Base-by-base conservation (phyloP, 1,140 invertebrate genomes). In the Amyelois transitella region DNA sequence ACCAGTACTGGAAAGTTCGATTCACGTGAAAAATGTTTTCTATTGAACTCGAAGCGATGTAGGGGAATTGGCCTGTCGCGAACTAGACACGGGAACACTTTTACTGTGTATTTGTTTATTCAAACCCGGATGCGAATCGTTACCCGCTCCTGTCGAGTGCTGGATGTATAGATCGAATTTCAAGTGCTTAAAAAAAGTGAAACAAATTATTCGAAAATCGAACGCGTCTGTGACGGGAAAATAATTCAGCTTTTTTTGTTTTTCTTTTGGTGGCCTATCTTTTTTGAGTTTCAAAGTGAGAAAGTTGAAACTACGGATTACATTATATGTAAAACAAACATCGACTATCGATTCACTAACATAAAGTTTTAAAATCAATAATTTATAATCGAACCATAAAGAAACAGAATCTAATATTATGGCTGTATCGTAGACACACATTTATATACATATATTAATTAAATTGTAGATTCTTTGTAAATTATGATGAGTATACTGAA, bases 31-130 rank as follows among this genome's bases (percentile, higher is more conserved):
- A 38, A 38, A 38, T 38, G 32, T 38, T 38, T 38, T 21, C 20
- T 21, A 14, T 48, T 48, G 45, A 19, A 48, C 20, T 48, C 20
- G 19, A n/a, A 48, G 20, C 20, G 45, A 12, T 48, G 45, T 48
- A 48, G 45, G 45, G 18, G 21, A 48, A 48, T 48, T 19, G 18
- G 45, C 12, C 45, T 48, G 45, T 48, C 18, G 18, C 18, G 18
- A 20, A 19, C 45, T 19, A 50, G 48, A 50, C 48, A 50, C 48
- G 48, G 22, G 48, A 50, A 50, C 22, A 50, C 48, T 50, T 32
- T 50, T 32, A 50, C 7, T 17, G 12, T 50, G 19, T 21, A 49
- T 49, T 50, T 50, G 48, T 50, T 50, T 50, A 50, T 50, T 50
- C 48, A 50, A 17, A 22, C 14, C 14, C 18, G 48, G 28, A 32